phyloP scores from a whole-genome alignment of 2,888 invertebrate genomes.

The Hipparchia sbordonii region DNA sequence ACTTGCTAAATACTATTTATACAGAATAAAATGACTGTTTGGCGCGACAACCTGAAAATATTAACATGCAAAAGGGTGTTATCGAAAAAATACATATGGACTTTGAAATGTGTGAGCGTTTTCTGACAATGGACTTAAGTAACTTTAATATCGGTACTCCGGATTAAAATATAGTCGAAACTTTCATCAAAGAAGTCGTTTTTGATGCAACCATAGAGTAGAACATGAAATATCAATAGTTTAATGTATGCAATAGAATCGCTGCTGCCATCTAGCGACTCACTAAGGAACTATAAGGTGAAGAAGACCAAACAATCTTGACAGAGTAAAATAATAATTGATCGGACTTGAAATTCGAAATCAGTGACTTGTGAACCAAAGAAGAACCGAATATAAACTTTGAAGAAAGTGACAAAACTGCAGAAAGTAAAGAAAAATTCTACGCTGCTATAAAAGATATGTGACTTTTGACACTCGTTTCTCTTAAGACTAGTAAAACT shows the following conservation, averaged over 20 bases:
- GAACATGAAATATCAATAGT: neutral
- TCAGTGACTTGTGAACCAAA: neutral
- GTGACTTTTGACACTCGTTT: too few relatives aligned
- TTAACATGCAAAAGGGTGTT: constrained; percentile 36
- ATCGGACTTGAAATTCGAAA: neutral
- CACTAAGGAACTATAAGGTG: neutral
- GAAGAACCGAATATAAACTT: neutral
- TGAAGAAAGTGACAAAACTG: neutral
- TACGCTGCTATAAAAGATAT: neutral
- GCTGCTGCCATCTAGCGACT: neutral
- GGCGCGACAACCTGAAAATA: constrained; percentile 41
- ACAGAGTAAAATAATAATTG: neutral
- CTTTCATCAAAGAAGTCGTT: neutral
- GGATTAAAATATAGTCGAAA: neutral
- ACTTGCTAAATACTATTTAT: neutral
- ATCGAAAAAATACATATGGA: constrained; percentile 56
- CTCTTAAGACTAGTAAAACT: too few relatives aligned
- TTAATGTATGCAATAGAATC: neutral
- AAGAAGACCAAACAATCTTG: neutral
- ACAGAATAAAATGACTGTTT: constrained; percentile 50
- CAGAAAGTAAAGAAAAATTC: neutral
- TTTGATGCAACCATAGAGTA: neutral
- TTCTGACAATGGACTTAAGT: constrained; percentile 53
- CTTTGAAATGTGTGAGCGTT: constrained; percentile 53
- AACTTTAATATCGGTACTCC: neutral